A percentile compares a stretch with the other conserved stretches of the same genome.
Evolutionary conservation across 2,888 invertebrate genomes (phyloP).

Genomic region (Apamea sordens): DNA sequence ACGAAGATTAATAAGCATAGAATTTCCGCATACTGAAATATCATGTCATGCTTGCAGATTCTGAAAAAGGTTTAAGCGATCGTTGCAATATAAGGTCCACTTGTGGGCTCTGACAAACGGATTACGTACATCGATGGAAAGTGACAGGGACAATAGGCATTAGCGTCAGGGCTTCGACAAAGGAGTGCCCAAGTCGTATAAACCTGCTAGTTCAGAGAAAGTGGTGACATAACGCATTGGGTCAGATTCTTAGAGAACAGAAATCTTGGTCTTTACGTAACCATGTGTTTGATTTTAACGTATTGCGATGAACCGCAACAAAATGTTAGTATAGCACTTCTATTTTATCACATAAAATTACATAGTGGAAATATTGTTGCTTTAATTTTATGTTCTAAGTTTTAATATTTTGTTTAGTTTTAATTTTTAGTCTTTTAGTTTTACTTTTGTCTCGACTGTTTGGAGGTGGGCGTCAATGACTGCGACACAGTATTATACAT

Average conservation of each 20-base stretch:
- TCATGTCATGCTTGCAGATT: not conserved
- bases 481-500: no score
- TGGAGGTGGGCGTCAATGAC: no score
- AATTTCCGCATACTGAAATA: not conserved
- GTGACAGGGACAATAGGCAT: not conserved
- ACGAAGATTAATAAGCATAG: not conserved
- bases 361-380: no score
- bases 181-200: slow-evolving; percentile 21
- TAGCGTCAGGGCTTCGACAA: slow-evolving; percentile 10
- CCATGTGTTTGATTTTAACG: slow-evolving; percentile 32
- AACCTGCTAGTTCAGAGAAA: slow-evolving; percentile 46
- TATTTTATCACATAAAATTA: no score
- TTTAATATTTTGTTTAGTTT: no score
- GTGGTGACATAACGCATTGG: slow-evolving; percentile 28
- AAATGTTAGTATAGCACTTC: not conserved
- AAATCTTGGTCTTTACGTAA: slow-evolving; percentile 40
- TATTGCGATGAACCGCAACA: slow-evolving; percentile 11
- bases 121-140: not conserved
- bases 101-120: not conserved
- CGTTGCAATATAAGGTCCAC: not conserved
- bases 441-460: no score
- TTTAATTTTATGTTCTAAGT: no score
- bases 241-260: slow-evolving; percentile 23
- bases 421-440: no score
- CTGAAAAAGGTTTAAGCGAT: not conserved